phyloP scores from a whole-genome alignment of 2,888 invertebrate species.

The Caenorhabditis sp. region DNA sequence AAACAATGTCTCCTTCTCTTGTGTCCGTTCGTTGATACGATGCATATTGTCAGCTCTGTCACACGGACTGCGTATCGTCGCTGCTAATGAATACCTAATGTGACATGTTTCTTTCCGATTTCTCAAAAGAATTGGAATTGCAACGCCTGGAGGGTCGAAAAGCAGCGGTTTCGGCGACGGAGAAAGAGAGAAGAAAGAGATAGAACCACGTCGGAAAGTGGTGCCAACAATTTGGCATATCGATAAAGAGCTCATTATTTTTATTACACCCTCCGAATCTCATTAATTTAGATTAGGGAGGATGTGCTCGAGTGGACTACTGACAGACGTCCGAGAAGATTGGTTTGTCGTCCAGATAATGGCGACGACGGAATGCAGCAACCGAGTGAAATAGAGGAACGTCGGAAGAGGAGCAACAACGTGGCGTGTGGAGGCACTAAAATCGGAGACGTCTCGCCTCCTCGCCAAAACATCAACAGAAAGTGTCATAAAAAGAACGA shows the following conservation, averaged over 20 bases:
- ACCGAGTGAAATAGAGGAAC: no score
- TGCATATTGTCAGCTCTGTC: constrained; percentile 39
- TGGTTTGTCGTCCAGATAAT: no score
- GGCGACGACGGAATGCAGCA: no score
- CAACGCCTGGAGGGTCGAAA: constrained; percentile 15
- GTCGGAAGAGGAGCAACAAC: no score
- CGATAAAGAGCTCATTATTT: constrained; percentile 52
- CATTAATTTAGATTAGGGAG: constrained; percentile 48
- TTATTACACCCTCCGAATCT: constrained; percentile 46
- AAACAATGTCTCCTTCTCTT: constrained; percentile 5
- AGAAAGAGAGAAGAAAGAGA: neutral
- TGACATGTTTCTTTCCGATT: constrained; percentile 30
- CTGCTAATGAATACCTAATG: constrained; percentile 54
- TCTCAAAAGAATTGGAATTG: constrained; percentile 10
- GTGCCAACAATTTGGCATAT: constrained; percentile 12
- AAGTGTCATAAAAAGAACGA: constrained; percentile 16
- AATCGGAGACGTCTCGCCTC: constrained; percentile 10
- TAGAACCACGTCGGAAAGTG: constrained; percentile 15
- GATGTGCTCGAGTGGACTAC: neutral
- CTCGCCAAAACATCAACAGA: constrained; percentile 10
- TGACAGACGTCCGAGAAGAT: constrained; percentile 18
- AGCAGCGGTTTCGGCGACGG: no score
- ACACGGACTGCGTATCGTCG: constrained; percentile 38
- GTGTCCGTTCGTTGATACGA: constrained; percentile 11
- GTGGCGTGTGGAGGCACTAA: constrained; percentile 22